Evolutionary conservation across 2,797 vertebrate species (phyloP).

Genomic region (Hippopotamyrus pictus): DNA sequence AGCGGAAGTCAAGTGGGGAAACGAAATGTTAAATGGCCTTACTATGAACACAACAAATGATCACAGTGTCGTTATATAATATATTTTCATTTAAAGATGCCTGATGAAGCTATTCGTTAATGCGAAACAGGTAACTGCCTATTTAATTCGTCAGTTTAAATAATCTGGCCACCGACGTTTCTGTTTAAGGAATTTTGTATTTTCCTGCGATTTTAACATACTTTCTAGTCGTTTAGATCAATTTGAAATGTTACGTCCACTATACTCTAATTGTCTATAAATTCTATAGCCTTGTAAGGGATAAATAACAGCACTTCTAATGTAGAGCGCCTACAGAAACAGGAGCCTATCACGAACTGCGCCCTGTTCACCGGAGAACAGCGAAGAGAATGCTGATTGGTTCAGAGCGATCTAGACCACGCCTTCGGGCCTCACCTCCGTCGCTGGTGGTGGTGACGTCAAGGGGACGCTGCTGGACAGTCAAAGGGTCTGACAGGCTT

Average conservation of each 20-base stretch:
- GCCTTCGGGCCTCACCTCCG: neutral
- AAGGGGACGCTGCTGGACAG: constrained; percentile 15
- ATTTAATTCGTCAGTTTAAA: neutral
- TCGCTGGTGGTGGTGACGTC: constrained; percentile 16
- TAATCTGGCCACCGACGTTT: neutral
- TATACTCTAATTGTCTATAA: neutral
- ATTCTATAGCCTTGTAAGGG: neutral
- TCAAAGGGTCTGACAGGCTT: constrained; percentile 28
- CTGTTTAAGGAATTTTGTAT: neutral
- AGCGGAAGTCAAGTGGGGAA: neutral
- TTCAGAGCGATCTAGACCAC: neutral
- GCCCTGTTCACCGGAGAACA: neutral
- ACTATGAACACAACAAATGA: neutral
- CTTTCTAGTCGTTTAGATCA: neutral
- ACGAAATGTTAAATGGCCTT: neutral
- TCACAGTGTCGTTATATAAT: neutral
- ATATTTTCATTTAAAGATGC: neutral
- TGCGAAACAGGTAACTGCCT: neutral
- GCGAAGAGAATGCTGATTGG: constrained; percentile 9
- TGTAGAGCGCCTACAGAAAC: neutral
- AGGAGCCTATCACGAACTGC: constrained; percentile 18
- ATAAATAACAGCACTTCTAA: constrained; percentile 4
- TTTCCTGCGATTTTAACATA: neutral
- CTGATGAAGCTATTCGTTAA: neutral
- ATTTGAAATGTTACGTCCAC: neutral